phyloP scores from a whole-genome alignment of 2,113 vertebrate species.

The Platanista minor region DNA sequence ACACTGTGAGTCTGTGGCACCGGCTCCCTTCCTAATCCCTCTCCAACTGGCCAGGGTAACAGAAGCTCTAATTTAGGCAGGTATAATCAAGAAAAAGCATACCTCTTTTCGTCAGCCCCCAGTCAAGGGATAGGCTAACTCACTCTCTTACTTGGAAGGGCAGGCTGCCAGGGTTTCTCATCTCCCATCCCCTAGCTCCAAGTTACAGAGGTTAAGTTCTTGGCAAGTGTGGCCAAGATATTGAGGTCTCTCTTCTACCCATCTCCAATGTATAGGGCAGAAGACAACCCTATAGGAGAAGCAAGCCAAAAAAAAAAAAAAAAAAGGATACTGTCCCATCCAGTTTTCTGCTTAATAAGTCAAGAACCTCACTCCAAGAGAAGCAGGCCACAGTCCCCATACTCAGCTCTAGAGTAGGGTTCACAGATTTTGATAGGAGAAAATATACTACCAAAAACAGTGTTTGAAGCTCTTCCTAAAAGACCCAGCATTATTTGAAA shows the following conservation, averaged over 20 bases:
- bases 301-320: not conserved
- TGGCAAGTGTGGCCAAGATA: not conserved
- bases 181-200: fast-evolving
- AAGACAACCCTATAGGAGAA: not conserved
- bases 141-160: not conserved
- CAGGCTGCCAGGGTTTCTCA: not conserved
- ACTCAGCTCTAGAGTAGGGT: not conserved
- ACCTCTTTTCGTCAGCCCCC: not conserved
- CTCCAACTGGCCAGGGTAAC: not conserved
- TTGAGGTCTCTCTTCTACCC: not conserved
- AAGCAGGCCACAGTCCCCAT: not conserved
- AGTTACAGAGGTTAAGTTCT: not conserved
- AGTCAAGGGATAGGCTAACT: not conserved
- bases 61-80: not conserved
- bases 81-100: not conserved
- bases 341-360: not conserved
- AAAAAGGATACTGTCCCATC: not conserved
- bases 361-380: not conserved
- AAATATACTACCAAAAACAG: not conserved
- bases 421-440: not conserved
- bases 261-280: not conserved
- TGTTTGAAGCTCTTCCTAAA: not conserved
- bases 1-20: not conserved
- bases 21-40: not conserved
- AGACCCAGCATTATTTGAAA: not conserved